These are phyloP conservation scores for Suillia variegata DNA, from an alignment of 2,888 invertebrate species.

Conservation along the genomic window DNA sequence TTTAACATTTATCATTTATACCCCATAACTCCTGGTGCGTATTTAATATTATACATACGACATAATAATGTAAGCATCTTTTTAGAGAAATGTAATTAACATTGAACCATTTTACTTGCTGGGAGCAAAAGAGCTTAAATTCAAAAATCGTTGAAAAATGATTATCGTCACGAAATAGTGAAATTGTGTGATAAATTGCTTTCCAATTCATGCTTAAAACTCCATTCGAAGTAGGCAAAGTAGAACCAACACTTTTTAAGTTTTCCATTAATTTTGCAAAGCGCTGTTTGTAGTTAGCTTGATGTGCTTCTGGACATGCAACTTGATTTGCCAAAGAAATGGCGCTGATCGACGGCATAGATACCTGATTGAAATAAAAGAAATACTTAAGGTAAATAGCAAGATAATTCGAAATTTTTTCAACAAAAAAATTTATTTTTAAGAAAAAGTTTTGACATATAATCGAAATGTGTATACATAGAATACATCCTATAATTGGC, in stretches of 20 bases:
- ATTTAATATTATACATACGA: no score
- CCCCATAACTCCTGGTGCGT: no score
- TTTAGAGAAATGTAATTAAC: conserved; percentile 35
- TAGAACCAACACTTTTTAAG: conserved; percentile 23
- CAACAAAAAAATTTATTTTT: no score
- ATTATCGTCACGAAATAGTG: conserved; percentile 37
- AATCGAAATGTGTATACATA: no score
- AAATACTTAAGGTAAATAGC: no score
- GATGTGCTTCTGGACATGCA: conserved; percentile 33
- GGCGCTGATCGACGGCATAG: conserved; percentile 35
- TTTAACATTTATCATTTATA: no score
- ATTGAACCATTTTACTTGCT: conserved; percentile 35
- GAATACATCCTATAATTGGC: no score
- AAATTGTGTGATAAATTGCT: conserved; percentile 35
- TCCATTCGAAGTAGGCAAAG: conserved; percentile 8
- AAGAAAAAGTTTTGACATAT: no score
- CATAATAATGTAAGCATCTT: conserved; percentile 35
- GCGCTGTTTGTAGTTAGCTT: conserved; percentile 25
- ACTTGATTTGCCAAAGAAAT: conserved; percentile 30
- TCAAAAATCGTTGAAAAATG: conserved; percentile 37
- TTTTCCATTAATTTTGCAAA: conserved; percentile 27
- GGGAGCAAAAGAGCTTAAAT: conserved; percentile 30
- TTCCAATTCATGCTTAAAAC: conserved; percentile 26
- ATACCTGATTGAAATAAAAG: conserved; percentile 24
- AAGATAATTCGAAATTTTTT: no score